Evolutionary conservation across 2,113 vertebrate species (phyloP).

Genomic region (Crotalus horridus): DNA sequence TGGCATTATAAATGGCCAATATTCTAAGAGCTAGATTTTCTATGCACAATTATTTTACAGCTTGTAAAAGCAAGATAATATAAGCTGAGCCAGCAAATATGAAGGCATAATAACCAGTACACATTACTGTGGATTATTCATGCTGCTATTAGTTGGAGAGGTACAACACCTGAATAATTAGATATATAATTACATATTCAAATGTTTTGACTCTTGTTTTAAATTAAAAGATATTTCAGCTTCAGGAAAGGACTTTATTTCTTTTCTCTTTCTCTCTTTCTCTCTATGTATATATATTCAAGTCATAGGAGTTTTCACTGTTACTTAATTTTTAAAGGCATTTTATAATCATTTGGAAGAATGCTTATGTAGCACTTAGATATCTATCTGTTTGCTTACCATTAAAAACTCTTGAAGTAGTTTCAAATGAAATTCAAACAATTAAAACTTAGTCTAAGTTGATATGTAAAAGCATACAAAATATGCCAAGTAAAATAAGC

Average conservation of each 20-base stretch:
- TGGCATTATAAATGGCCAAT: not conserved
- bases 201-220: slow-evolving; percentile 23
- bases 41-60: not conserved
- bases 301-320: not conserved
- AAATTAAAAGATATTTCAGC: slow-evolving; percentile 11
- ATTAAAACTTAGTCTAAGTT: not conserved
- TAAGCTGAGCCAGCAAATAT: slow-evolving; percentile 21
- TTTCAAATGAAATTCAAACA: not conserved
- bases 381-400: not conserved
- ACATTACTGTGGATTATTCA: slow-evolving; percentile 32
- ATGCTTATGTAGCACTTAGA: not conserved
- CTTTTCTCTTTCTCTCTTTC: not conserved
- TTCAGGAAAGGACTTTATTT: not conserved
- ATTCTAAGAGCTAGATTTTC: slow-evolving; percentile 1
- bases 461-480: not conserved
- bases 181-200: slow-evolving; percentile 30
- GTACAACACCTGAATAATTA: slow-evolving; percentile 35
- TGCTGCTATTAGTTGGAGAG: slow-evolving; percentile 25
- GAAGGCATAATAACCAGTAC: slow-evolving; percentile 3
- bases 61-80: slow-evolving; percentile 1
- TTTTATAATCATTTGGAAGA: not conserved
- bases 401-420: not conserved
- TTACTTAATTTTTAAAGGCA: not conserved
- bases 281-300: not conserved
- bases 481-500: not conserved